Conservation (phyloP, 2,888 invertebrate species). For the Dendrolimus pini region DNA sequence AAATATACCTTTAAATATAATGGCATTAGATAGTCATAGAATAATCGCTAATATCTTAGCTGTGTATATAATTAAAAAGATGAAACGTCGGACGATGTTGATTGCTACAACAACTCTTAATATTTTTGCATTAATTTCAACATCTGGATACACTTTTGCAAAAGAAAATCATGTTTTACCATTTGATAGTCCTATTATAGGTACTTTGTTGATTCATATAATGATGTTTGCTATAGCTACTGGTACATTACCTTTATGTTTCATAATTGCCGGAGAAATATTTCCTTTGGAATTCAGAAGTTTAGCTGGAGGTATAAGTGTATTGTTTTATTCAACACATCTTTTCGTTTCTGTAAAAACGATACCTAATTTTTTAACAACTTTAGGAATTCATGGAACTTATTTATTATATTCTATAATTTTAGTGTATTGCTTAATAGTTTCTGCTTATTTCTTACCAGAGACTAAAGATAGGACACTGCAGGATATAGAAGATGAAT, state of each 20-base stretch:
- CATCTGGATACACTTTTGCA: slow-evolving; percentile 38
- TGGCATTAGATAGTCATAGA: slow-evolving; percentile 78
- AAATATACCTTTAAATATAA: slow-evolving; percentile 78
- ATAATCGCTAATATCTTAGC: slow-evolving; percentile 74
- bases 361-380: slow-evolving; percentile 18
- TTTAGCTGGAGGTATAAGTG: slow-evolving; percentile 62
- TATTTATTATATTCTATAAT: slow-evolving; percentile 34
- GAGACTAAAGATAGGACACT: slow-evolving; percentile 48
- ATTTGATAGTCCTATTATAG: slow-evolving; percentile 36
- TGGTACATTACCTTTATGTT: slow-evolving; percentile 79
- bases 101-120: slow-evolving; percentile 37
- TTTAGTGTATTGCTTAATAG: slow-evolving; percentile 32
- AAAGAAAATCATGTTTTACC: slow-evolving; percentile 27
- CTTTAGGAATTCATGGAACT: slow-evolving; percentile 24
- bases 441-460: slow-evolving; percentile 37
- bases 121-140: slow-evolving; percentile 32
- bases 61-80: slow-evolving; percentile 74
- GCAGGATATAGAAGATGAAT: slow-evolving; percentile 47
- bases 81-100: slow-evolving; percentile 55
- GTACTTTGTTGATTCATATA: slow-evolving; percentile 38
- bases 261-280: slow-evolving; percentile 82
- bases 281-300: slow-evolving; percentile 78
- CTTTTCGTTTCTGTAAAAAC: slow-evolving; percentile 26
- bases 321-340: slow-evolving; percentile 25
- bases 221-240: slow-evolving; percentile 73